Conservation (phyloP, 2,113 vertebrate species). For the Varanus salvator region DNA sequence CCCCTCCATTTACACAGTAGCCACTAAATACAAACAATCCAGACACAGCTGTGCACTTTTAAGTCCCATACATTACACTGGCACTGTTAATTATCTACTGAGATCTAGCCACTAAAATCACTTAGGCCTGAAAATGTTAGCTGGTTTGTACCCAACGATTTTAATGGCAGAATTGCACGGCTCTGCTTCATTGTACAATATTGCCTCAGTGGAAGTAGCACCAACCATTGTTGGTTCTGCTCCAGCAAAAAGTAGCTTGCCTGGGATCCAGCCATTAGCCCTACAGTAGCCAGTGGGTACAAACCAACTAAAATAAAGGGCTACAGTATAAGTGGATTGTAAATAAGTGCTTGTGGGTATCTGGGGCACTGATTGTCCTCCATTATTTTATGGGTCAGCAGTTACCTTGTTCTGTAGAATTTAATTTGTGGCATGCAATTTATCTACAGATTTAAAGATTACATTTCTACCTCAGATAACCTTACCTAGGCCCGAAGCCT, state of each 20-base stretch:
- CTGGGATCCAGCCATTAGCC: neutral
- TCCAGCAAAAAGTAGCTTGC: neutral
- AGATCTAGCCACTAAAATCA: neutral
- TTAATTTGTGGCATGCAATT: slow-evolving; percentile 17
- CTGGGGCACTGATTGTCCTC: slow-evolving; percentile 24
- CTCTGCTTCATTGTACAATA: neutral
- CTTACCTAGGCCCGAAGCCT: slow-evolving; percentile 50
- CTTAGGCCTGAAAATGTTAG: neutral
- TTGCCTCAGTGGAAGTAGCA: neutral
- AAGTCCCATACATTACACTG: neutral
- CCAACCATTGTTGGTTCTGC: neutral
- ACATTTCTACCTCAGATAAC: slow-evolving; percentile 57
- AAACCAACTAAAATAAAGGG: neutral
- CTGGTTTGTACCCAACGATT: neutral
- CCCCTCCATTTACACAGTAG: neutral
- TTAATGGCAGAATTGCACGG: neutral
- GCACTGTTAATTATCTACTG: neutral
- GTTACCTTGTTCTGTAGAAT: slow-evolving; percentile 20
- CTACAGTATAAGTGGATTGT: neutral
- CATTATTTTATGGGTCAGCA: neutral
- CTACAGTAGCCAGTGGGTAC: neutral
- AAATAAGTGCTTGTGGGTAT: neutral
- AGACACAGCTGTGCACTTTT: neutral
- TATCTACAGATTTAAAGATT: slow-evolving; percentile 55
- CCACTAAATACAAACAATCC: neutral